Evolutionary conservation across 2,797 vertebrate genomes (phyloP).

Genomic region (Anableps anableps): DNA sequence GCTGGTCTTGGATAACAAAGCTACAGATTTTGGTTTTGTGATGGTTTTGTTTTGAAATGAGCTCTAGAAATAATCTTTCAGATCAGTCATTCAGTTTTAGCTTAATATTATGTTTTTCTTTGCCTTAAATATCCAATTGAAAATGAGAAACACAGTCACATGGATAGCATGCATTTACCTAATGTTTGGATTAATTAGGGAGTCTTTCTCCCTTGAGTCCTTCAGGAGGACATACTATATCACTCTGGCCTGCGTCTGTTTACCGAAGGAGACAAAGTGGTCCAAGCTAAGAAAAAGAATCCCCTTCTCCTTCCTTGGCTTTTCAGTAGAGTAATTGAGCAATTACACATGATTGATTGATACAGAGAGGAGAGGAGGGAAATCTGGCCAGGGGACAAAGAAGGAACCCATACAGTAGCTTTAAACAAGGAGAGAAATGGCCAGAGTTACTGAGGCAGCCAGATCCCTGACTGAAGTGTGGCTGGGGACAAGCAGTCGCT

Average conservation of each 20-base stretch:
- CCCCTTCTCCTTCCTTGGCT: conserved; percentile 53
- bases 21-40: neutral
- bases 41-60: neutral
- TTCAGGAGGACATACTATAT: conserved; percentile 70
- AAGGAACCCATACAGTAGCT: conserved; percentile 74
- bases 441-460: conserved; percentile 24
- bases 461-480: conserved; percentile 49
- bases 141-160: neutral
- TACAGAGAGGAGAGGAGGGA: conserved; percentile 58
- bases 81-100: neutral
- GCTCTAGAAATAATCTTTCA: neutral
- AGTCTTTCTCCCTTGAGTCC: conserved; percentile 64
- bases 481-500: conserved; percentile 27
- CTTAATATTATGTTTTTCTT: neutral
- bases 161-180: conserved; percentile 58
- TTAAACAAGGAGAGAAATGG: conserved; percentile 65
- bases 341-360: conserved; percentile 81
- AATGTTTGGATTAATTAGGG: conserved; percentile 81
- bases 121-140: neutral
- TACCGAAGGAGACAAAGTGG: conserved; percentile 63
- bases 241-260: conserved; percentile 69
- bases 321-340: conserved; percentile 73
- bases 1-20: neutral
- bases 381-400: conserved; percentile 49
- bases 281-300: conserved; percentile 48